Base-by-base conservation (phyloP, 2,888 invertebrate species). In the Caenorhabditis zanzibari region DNA sequence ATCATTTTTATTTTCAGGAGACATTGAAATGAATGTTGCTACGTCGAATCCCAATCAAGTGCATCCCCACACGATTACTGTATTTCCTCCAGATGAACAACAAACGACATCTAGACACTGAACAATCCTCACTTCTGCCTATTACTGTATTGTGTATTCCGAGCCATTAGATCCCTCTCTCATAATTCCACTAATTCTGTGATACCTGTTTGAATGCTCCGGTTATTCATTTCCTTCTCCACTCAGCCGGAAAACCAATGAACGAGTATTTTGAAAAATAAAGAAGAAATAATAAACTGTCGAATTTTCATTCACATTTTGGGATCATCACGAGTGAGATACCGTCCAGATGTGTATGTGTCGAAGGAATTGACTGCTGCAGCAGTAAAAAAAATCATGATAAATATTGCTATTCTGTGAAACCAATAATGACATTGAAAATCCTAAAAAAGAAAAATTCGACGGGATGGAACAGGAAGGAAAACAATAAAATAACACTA, bases 31-130 rank as follows among this genome's bases (percentile, higher is more conserved):
- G 81, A 82, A 82, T 38, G 76, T 69, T 22, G 26, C 81, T 22
- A 47, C 35, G 12, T 76, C 82, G n/a, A 73, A 77, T 41, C 79
- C 82, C 9, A 82, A 82, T 59, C 82, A 82, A 61, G 76, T 82
- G 6, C 82, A 82, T 63, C 82, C 82, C 9, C 82, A 82, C 19
- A 44, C 58, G 10, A 77, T 82, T 24, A 54, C 49, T 4, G 61
- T 82, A n/a, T 74, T 69, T 52, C 81, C 81, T 14, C 68, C 77
- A 19, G 77, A 77, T 26, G 77, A 77, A 24, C 77, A 47, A 49
- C 72, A 69, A 32, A 61, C 71, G 5, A 61, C 77, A 16, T 71
- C 77, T 6, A 61, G 52, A 44, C 77, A 77, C 28, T 77, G 59
- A 77, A 74, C 47, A n/a, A n/a, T 26, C 14, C n/a, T 28, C 12